A percentile compares a stretch with the other conserved stretches of the same genome.
Conservation (phyloP, 2,113 vertebrate species). For the Muscicapa adusta region DNA sequence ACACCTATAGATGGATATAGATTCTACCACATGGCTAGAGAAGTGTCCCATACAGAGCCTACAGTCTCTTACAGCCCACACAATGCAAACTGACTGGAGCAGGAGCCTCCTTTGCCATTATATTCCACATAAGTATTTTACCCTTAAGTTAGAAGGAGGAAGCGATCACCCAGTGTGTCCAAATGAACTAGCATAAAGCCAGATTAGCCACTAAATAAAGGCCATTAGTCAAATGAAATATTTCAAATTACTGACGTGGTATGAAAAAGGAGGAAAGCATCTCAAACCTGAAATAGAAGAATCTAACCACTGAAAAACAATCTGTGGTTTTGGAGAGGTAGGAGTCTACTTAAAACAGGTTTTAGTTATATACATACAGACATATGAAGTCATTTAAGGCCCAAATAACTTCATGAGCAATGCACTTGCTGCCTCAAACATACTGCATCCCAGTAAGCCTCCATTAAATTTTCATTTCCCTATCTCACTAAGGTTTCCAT, state of each 20-base stretch:
- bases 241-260: background rate
- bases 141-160: background rate
- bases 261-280: background rate
- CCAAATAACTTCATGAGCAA: background rate
- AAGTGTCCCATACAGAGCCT: background rate
- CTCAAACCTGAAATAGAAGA: background rate
- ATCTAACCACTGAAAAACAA: background rate
- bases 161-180: background rate
- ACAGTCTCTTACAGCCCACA: background rate
- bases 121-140: background rate
- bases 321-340: background rate
- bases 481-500: background rate
- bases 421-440: background rate
- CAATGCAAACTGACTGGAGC: background rate
- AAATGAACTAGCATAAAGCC: background rate
- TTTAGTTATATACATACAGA: background rate
- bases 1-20: background rate
- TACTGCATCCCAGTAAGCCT: background rate
- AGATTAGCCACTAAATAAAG: background rate
- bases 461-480: background rate
- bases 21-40: rapidly evolving
- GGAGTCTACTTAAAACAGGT: background rate
- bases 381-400: background rate
- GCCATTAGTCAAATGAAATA: background rate
- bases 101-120: background rate